A percentile compares a stretch with the other conserved stretches of the same genome.
These are phyloP conservation scores for Berghia stephanieae DNA, from an alignment of 1,140 invertebrate species.

Conservation along the genomic window DNA sequence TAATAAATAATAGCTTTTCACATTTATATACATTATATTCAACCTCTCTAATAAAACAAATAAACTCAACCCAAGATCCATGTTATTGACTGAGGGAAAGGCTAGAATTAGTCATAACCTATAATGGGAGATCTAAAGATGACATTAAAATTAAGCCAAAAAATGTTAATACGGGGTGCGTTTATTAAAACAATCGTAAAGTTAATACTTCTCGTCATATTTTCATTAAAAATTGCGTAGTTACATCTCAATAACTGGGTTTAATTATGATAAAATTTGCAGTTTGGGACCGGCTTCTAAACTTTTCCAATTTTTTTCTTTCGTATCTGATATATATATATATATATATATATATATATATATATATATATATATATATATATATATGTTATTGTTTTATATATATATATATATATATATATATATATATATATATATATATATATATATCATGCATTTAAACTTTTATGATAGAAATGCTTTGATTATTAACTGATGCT, in stretches of 20 bases:
- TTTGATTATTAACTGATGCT: neutral
- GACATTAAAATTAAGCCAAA: too few species aligned
- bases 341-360: conserved; percentile 17
- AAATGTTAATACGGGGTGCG: too few species aligned
- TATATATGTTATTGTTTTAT: neutral
- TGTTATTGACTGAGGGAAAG: too few species aligned
- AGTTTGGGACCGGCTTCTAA: neutral
- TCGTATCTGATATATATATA: neutral
- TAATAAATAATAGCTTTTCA: too few species aligned
- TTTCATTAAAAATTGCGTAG: neutral
- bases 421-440: neutral
- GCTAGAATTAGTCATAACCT: too few species aligned
- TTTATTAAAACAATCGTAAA: too few species aligned
- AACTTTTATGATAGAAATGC: neutral
- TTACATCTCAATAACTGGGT: neutral
- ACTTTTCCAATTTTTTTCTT: neutral
- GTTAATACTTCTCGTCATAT: neutral
- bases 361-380: conserved; percentile 5
- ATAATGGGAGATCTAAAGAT: too few species aligned
- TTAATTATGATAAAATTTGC: too few species aligned
- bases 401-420: neutral
- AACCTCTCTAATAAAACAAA: too few species aligned
- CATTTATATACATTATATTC: too few species aligned
- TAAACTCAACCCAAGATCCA: too few species aligned
- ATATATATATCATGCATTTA: neutral